These are phyloP conservation scores for Athalia cordata DNA, from an alignment of 2,888 invertebrate genomes.

Conservation along the genomic window DNA sequence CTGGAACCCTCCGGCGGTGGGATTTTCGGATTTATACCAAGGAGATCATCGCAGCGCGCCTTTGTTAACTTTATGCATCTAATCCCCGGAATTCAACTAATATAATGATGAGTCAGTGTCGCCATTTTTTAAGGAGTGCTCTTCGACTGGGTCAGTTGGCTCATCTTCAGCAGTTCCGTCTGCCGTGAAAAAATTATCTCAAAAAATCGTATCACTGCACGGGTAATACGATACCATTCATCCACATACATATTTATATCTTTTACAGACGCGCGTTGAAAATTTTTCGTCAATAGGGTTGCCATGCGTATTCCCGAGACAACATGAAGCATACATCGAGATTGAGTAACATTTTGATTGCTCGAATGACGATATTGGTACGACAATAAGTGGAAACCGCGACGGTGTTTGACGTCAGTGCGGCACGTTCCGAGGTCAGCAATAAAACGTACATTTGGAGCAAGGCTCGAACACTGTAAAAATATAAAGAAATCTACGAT, in stretches of 20 bases:
- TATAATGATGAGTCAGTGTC: background rate
- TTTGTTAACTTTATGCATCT: conserved; percentile 31
- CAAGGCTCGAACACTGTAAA: conserved; percentile 35
- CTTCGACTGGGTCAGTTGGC: conserved; percentile 1
- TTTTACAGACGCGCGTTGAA: background rate
- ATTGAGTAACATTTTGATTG: conserved; percentile 11
- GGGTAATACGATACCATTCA: background rate
- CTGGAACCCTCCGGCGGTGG: background rate
- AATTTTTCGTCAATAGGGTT: no score
- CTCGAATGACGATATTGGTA: background rate
- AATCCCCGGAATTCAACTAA: background rate
- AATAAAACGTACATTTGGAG: conserved; percentile 42
- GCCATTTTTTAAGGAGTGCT: conserved; percentile 7
- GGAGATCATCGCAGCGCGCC: conserved; percentile 23
- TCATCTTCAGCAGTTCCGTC: background rate
- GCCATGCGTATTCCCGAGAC: no score
- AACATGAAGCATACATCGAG: no score
- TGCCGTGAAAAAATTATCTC: background rate
- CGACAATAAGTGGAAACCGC: conserved; percentile 26
- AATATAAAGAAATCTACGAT: conserved; percentile 16
- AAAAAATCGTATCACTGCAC: background rate
- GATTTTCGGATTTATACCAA: conserved; percentile 4
- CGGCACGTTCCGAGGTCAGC: conserved; percentile 21
- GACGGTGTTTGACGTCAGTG: conserved; percentile 35
- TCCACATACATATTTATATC: background rate